Evolutionary conservation across 2,113 vertebrate species (phyloP), one percentile per base, ranked within the genome.

Genomic region (Cyphomyrus discorhynchus): DNA sequence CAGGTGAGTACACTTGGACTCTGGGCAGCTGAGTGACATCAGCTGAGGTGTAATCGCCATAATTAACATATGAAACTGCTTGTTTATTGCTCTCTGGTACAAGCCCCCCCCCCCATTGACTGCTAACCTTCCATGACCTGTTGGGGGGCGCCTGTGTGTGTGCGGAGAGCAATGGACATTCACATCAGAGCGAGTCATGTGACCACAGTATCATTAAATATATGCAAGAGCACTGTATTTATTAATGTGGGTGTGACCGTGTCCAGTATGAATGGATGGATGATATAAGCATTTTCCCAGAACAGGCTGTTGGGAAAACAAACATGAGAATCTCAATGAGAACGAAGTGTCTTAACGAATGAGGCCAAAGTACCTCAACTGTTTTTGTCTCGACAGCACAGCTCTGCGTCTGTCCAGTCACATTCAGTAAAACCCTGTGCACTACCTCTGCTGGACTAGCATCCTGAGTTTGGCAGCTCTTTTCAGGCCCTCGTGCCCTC

Each of bases 1-100:
- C 82, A 84, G 82, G 82, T 84, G 82, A 84, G 82, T 84, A 24
- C 39, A 90, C 90, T 92, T 91, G 86, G 89, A 53, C 88, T 49
- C n/a, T 53, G 35, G 35, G 5, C 35, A 77, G 74, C 74, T 77
- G n/a, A 77, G 5, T 77, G 35, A 77, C 31, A 39, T 35, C 74
- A 42, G 74, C 74, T 35, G 31, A 19, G 17, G 13, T 35, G 35
- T 77, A 70, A 70, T 70, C n/a, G 10, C 3, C n/a, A 70, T 77
- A 42, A 77, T 42, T 77, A 35, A n/a, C 74, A 80, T 80, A 80
- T 80, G 74, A 80, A 17, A 39, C 35, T 42, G 35, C 39, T 80
- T 17, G 74, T 80, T 39, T 42, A 80, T 80, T 42, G 15, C 35
- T 80, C 35, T 80, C 35, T 17, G 10, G n/a, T 11, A 27, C n/a